phyloP scores from a whole-genome alignment of 2,113 vertebrate species.

The Amphiprion ocellaris region DNA sequence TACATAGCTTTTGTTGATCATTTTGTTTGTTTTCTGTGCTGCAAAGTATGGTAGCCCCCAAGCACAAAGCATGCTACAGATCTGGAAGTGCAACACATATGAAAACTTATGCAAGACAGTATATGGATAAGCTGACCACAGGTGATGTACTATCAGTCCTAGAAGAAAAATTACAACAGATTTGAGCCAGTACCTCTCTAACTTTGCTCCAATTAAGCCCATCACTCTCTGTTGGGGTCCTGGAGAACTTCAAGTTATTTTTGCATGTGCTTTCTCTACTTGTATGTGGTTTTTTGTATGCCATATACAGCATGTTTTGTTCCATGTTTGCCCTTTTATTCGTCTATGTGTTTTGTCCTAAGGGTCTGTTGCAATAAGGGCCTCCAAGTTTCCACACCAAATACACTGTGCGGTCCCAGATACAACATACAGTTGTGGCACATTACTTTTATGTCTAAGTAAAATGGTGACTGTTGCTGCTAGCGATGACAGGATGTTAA shows the following conservation, averaged over 20 bases:
- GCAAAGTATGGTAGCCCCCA: background rate
- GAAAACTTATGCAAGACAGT: no score
- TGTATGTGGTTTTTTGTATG: background rate
- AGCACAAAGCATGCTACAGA: background rate
- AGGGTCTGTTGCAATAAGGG: background rate
- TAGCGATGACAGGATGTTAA: constrained; percentile 53
- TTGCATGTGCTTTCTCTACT: background rate
- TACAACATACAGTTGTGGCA: constrained; percentile 13
- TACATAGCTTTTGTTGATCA: background rate
- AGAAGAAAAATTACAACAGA: no score
- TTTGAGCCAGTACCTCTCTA: no score
- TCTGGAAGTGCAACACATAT: no score
- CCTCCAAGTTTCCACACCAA: constrained; percentile 15
- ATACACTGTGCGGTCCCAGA: constrained; percentile 29
- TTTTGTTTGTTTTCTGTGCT: background rate
- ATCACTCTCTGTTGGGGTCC: no score
- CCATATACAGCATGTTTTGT: background rate
- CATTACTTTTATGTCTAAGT: constrained; percentile 50
- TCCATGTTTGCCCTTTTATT: background rate
- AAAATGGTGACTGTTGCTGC: constrained; percentile 49
- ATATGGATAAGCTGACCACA: no score
- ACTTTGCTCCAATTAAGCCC: no score
- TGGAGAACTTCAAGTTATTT: background rate
- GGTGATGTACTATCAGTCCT: no score
- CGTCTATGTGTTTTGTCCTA: background rate